A percentile compares a stretch with the other conserved stretches of the same genome.
These are phyloP conservation scores for Sebastes taczanowskii DNA, from an alignment of 2,797 vertebrate species.

Conservation along the genomic window DNA sequence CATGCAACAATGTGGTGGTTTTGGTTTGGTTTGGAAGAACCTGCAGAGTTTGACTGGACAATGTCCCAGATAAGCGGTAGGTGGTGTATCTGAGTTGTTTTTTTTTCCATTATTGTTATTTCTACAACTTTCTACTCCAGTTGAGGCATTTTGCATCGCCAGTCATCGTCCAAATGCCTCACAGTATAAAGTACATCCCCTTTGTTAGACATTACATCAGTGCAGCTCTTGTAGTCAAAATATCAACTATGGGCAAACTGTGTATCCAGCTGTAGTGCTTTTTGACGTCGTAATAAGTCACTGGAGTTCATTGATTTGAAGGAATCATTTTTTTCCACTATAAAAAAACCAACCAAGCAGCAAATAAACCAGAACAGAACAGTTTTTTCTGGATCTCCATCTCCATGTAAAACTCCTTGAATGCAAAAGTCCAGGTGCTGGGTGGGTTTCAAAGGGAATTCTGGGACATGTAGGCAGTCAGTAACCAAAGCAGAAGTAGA, in stretches of 20 bases:
- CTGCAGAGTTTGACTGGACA: background rate
- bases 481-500: background rate
- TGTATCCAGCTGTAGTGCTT: background rate
- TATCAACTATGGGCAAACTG: background rate
- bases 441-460: background rate
- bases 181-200: background rate
- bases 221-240: background rate
- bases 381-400: background rate
- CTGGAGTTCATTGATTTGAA: background rate
- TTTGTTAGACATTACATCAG: background rate
- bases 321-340: background rate
- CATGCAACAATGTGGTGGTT: background rate
- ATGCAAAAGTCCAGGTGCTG: background rate
- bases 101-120: background rate
- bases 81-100: background rate
- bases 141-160: background rate
- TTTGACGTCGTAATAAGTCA: background rate
- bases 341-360: background rate
- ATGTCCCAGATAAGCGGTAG: background rate
- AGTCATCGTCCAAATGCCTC: background rate
- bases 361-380: background rate
- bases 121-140: background rate
- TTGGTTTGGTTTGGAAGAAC: background rate
- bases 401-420: background rate
- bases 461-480: constrained; percentile 6